These are phyloP conservation scores for Drosophila maculinotata DNA, from an alignment of 2,888 invertebrate genomes.

Conservation along the genomic window DNA sequence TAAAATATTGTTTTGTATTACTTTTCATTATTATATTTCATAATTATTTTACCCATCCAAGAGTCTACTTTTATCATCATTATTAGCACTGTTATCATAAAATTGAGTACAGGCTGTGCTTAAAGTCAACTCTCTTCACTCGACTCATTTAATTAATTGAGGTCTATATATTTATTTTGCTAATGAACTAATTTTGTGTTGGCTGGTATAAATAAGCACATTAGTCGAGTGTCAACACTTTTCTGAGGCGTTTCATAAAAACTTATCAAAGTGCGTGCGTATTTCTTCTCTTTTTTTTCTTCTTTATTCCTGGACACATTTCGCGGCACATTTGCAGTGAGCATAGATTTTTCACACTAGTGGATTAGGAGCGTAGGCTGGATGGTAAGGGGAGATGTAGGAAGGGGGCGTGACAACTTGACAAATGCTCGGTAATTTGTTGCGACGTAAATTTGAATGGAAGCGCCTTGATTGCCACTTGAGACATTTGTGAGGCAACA, in stretches of 20 bases:
- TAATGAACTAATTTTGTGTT: slow-evolving; percentile 54
- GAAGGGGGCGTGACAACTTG: slow-evolving; percentile 68
- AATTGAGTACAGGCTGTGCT: no score
- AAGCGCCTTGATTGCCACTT: slow-evolving; percentile 84
- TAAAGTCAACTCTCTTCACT: background rate
- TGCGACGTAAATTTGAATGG: slow-evolving; percentile 83
- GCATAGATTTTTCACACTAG: slow-evolving; percentile 79
- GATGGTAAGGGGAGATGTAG: background rate
- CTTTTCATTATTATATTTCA: no score
- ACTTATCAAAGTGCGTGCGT: slow-evolving; percentile 57
- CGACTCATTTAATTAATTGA: slow-evolving; percentile 31
- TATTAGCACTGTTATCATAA: no score
- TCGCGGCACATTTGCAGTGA: slow-evolving; percentile 73
- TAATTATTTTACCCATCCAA: no score
- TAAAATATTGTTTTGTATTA: no score
- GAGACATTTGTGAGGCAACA: slow-evolving; percentile 82
- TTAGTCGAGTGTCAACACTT: slow-evolving; percentile 71
- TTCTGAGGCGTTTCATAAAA: slow-evolving; percentile 47
- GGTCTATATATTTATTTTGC: slow-evolving; percentile 18
- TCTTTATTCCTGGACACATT: slow-evolving; percentile 54
- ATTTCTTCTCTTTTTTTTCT: slow-evolving; percentile 6
- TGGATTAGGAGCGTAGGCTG: slow-evolving; percentile 42
- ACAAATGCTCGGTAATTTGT: slow-evolving; percentile 84
- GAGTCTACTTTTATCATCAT: no score
- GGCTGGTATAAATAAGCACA: slow-evolving; percentile 48